Percentiles rank a stretch among this genome's conserved stretches.
Conservation (phyloP, 2,888 invertebrate species). For the Plusia festucae region DNA sequence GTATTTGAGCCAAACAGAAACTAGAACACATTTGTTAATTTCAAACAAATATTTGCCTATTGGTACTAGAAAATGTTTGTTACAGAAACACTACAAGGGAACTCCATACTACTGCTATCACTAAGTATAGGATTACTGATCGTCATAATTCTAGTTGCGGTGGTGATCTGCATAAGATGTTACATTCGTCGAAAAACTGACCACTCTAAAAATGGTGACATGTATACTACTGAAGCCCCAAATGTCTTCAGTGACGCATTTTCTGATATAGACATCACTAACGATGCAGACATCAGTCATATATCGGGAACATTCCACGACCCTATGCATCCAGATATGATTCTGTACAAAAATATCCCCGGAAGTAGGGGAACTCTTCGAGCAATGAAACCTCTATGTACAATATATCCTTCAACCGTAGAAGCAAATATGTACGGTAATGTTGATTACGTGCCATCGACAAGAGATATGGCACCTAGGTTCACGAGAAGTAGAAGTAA, state of each 20-base stretch:
- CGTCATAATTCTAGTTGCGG: slow-evolving; percentile 64
- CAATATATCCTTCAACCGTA: slow-evolving; percentile 80
- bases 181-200: slow-evolving; percentile 68
- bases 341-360: slow-evolving; percentile 80
- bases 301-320: slow-evolving; percentile 86
- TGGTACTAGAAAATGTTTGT: slow-evolving; percentile 40
- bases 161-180: slow-evolving; percentile 70
- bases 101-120: slow-evolving; percentile 66
- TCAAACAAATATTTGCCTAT: slow-evolving; percentile 29
- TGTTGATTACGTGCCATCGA: slow-evolving; percentile 76
- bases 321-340: slow-evolving; percentile 85
- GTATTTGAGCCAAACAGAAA: slow-evolving; percentile 34
- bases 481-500: slow-evolving; percentile 74
- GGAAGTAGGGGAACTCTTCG: slow-evolving; percentile 78
- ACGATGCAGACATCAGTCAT: slow-evolving; percentile 82
- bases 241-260: slow-evolving; percentile 82
- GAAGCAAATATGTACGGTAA: slow-evolving; percentile 84
- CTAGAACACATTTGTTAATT: slow-evolving; percentile 41
- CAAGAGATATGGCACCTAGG: slow-evolving; percentile 68
- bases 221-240: slow-evolving; percentile 84
- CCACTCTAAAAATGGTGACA: slow-evolving; percentile 81
- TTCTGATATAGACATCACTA: slow-evolving; percentile 84
- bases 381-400: slow-evolving; percentile 84
- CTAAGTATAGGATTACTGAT: slow-evolving; percentile 67
- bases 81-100: slow-evolving; percentile 63